phyloP scores from a whole-genome alignment of 2,797 vertebrate genomes.

The Thalassophryne amazonica region DNA sequence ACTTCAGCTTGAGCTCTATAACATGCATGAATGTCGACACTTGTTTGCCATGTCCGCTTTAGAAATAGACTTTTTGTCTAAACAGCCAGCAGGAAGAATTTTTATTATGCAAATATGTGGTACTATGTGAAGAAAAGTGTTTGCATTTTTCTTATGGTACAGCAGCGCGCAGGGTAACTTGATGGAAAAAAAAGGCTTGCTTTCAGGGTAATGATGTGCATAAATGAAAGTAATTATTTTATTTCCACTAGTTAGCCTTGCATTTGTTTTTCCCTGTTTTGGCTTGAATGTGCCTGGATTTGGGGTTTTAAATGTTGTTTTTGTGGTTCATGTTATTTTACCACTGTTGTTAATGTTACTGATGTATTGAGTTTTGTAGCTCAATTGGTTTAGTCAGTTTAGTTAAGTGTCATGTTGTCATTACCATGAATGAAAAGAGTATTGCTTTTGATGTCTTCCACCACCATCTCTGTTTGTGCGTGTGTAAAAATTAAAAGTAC shows the following conservation, averaged over 20 bases:
- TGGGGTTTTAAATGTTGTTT: too few species aligned
- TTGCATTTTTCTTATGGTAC: neutral
- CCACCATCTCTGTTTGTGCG: too few species aligned
- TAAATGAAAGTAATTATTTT: constrained; percentile 5
- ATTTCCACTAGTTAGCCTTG: neutral
- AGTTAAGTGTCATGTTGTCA: too few species aligned
- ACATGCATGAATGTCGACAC: constrained; percentile 57
- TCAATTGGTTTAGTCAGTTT: too few species aligned
- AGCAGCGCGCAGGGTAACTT: constrained; percentile 18
- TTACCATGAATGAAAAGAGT: too few species aligned
- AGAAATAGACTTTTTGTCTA: constrained; percentile 52
- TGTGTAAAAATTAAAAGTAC: too few species aligned
- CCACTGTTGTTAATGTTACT: too few species aligned
- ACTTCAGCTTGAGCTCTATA: constrained; percentile 40
- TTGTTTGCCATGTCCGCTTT: constrained; percentile 55
- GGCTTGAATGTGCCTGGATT: too few species aligned
- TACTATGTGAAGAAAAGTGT: constrained; percentile 1
- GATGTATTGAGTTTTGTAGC: too few species aligned
- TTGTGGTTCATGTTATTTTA: too few species aligned
- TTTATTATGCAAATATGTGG: constrained; percentile 40
- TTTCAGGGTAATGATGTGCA: neutral
- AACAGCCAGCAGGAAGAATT: constrained; percentile 35
- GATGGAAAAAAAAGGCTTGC: too few species aligned
- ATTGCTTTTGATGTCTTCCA: too few species aligned
- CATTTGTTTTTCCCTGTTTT: constrained; percentile 17